Conservation (phyloP, 2,888 invertebrate genomes). For the Ligdia adustata region DNA sequence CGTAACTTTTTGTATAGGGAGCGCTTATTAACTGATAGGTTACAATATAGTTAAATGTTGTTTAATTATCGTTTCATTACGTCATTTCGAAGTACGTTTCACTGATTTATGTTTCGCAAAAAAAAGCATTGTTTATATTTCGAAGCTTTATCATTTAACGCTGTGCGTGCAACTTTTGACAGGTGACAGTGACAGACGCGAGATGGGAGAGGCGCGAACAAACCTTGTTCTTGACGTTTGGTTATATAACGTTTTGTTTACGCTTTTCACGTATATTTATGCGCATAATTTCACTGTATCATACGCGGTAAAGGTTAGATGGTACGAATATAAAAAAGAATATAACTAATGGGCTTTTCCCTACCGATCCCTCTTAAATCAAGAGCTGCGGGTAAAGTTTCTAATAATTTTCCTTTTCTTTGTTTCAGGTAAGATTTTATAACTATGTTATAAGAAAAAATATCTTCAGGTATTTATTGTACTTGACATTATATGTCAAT, state of each 20-base stretch:
- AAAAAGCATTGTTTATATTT: neutral
- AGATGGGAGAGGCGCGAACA: constrained; percentile 9
- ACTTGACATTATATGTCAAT: too few species aligned
- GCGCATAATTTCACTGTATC: constrained; percentile 11
- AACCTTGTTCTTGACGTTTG: too few species aligned
- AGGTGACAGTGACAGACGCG: constrained; percentile 43
- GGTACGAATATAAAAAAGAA: constrained; percentile 7
- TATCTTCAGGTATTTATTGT: neutral
- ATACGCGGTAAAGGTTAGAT: neutral
- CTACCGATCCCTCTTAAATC: neutral
- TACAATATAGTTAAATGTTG: too few species aligned
- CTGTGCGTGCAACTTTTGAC: constrained; percentile 35
- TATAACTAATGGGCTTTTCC: constrained; percentile 2
- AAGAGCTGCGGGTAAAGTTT: neutral
- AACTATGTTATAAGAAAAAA: neutral
- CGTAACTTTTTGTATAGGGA: too few species aligned
- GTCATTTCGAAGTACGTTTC: neutral
- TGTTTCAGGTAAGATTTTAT: constrained; percentile 46
- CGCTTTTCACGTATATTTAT: constrained; percentile 6
- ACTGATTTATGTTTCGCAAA: neutral
- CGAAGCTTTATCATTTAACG: constrained; percentile 35
- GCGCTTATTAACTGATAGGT: too few species aligned
- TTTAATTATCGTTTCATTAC: too few species aligned
- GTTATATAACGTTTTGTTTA: constrained; percentile 12
- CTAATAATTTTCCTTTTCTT: constrained; percentile 24